Evolutionary conservation across 2,888 invertebrate species (phyloP), one percentile per base, ranked within the genome.

Genomic region (Diplolepis rosae): DNA sequence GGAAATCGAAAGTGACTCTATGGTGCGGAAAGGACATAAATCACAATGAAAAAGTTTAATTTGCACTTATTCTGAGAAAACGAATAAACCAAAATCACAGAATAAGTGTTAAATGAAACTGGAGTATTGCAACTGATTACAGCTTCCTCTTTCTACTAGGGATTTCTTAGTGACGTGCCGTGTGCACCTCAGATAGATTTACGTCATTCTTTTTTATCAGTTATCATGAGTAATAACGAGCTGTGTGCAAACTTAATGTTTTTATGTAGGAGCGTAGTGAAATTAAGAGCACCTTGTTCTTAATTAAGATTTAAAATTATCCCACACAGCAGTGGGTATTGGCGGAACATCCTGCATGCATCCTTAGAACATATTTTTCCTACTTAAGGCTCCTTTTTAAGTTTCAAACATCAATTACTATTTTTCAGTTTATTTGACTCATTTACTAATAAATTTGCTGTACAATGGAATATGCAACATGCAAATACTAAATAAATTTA

Each of bases 1-100:
- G 65, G 52, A 65, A 65, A 69, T 52, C 9, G 66, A 69, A 66
- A 65, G 65, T 51, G 28, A 13, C 50, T 24, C 30, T 51, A 45
- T 7, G 45, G 1, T 45, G 18, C 51, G 22, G 35, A 54, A 54
- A 70, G 52, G 52, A 54, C 30, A 67, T 69, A 28, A 39, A 42
- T 7, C 27, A 11, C 39, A 18, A 45, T 52, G n/a, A 69, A 69
- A 65, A 69, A 65, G 18, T 45, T 2, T 2, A 45, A 18, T 45
- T 45, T 13, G 4, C 18, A 45, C 18, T 45, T 45, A 13, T 9
- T 39, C 15, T 18, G 45, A 45, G 45, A 45, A 45, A 45, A 45
- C 45, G 1, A 45, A 18, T 1, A 45, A 45, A 18, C 18, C 35
- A 39, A 39, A 4, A 4, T 39, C 13, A 4, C 4, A n/a, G 35